Evolutionary conservation across 2,797 vertebrate genomes (phyloP), one percentile per base, ranked within the genome.

Genomic region (Moxostoma hubbsi): DNA sequence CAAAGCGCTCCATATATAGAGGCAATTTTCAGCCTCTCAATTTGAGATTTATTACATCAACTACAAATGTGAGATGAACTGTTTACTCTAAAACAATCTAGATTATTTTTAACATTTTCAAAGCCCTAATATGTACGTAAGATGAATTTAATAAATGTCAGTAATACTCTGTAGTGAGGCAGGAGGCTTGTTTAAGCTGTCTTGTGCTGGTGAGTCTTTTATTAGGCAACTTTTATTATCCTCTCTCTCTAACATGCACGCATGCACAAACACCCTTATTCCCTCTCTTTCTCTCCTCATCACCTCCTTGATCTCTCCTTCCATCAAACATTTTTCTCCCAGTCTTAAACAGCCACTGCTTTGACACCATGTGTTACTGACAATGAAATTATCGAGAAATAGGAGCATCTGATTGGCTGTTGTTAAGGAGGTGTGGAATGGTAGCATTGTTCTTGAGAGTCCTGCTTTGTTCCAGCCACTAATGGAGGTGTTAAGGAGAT

Each of bases 201-300:
- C 24, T 24, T 24, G 24, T 24, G 24, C 24, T 24, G 24, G 24
- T 24, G 24, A 24, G 24, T 24, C 24, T 24, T 24, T 24, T 2
- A 24, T 24, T 24, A 24, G 24, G 24, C 24, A 24, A 24, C 24
- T 2, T 2, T 24, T 24, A 24, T 2, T 24, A 24, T 24, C 93
- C 91, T 92, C 90, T 89, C 91, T 93, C 83, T 78, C 90, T 92
- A 88, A 90, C 36, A 89, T 88, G 83, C 87, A 90, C 90, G 90
- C 81, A 84, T 86, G 87, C 83, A 87, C 89, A 58, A 24, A 24
- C 24, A 24, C 24, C 24, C 65, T 78, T 88, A n/a, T 13, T 18
- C 24, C 24, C n/a, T 12, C 15, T 71, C 10, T n/a, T 13, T 24
- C 64, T 13, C 24, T 24, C 24, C 24, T 36, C 62, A 18, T 57